phyloP scores from a whole-genome alignment of 2,113 vertebrate genomes.

The Xiphorhynchus elegans region DNA sequence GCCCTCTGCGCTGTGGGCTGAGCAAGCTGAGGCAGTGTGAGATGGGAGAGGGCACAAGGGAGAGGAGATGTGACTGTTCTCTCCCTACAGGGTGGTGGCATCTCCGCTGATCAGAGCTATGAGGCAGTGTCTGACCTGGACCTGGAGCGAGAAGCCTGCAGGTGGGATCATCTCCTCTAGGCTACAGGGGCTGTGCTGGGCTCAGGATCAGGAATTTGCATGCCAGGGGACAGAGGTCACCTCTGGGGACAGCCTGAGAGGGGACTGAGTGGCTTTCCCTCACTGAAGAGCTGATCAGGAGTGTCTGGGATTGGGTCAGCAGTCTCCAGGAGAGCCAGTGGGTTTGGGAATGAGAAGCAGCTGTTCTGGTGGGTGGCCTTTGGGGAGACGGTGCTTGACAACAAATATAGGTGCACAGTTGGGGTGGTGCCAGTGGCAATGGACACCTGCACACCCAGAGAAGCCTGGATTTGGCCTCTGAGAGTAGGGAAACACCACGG shows the following conservation, averaged over 20 bases:
- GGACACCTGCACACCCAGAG: not conserved
- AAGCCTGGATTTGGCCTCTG: not conserved
- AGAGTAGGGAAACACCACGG: accelerated
- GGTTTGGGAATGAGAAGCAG: not conserved
- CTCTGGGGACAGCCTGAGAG: not conserved
- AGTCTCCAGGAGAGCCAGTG: not conserved
- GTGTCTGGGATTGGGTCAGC: not conserved
- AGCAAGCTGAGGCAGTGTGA: not conserved
- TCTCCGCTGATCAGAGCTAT: slow-evolving; percentile 50
- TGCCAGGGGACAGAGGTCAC: not conserved
- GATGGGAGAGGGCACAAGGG: not conserved
- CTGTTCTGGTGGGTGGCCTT: not conserved
- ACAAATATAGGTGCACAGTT: not conserved
- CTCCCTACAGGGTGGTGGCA: slow-evolving; percentile 13
- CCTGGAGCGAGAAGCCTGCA: slow-evolving; percentile 42
- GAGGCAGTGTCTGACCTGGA: slow-evolving; percentile 49
- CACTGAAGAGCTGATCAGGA: accelerated
- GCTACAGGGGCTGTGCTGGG: not conserved
- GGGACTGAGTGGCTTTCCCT: accelerated
- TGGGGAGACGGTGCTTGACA: not conserved
- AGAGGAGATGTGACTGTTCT: not conserved
- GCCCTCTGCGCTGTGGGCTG: accelerated
- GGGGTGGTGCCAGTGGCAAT: not conserved
- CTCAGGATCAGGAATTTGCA: not conserved
- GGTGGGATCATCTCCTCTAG: slow-evolving; percentile 35